A percentile compares a stretch with the other conserved stretches of the same genome.
Evolutionary conservation across 2,113 vertebrate species (phyloP).

Genomic region (Pseudorectes ferrugineus): DNA sequence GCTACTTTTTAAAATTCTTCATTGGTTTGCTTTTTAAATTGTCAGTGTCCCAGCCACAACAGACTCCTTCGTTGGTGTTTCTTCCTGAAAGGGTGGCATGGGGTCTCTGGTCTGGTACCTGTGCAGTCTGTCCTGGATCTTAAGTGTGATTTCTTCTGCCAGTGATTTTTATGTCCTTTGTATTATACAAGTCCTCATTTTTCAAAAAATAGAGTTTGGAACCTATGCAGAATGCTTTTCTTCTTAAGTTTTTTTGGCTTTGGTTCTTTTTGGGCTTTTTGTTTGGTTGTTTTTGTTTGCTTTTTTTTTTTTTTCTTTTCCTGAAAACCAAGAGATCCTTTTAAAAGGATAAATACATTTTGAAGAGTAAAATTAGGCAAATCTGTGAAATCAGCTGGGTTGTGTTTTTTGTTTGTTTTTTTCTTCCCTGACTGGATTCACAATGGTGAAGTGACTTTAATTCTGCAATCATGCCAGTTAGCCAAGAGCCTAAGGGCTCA

Average conservation of each 20-base stretch:
- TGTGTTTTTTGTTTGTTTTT: background rate
- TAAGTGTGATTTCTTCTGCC: background rate
- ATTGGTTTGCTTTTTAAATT: background rate
- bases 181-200: background rate
- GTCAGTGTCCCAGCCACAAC: background rate
- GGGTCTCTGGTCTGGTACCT: background rate
- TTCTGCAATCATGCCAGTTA: background rate
- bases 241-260: background rate
- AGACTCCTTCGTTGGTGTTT: background rate
- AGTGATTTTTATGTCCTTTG: background rate
- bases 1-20: background rate
- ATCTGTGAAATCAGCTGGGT: background rate
- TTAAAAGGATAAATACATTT: background rate
- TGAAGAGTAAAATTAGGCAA: background rate
- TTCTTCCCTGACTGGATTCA: background rate
- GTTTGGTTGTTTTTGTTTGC: background rate
- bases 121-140: background rate
- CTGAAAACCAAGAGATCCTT: background rate
- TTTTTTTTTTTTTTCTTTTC: background rate
- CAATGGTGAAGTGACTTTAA: background rate
- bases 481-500: background rate
- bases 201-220: background rate
- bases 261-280: background rate
- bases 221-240: background rate
- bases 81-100: background rate